Percentiles rank a stretch among this genome's conserved stretches.
These are phyloP conservation scores for Falco punctatus DNA, from an alignment of 2,113 vertebrate genomes.

Conservation along the genomic window DNA sequence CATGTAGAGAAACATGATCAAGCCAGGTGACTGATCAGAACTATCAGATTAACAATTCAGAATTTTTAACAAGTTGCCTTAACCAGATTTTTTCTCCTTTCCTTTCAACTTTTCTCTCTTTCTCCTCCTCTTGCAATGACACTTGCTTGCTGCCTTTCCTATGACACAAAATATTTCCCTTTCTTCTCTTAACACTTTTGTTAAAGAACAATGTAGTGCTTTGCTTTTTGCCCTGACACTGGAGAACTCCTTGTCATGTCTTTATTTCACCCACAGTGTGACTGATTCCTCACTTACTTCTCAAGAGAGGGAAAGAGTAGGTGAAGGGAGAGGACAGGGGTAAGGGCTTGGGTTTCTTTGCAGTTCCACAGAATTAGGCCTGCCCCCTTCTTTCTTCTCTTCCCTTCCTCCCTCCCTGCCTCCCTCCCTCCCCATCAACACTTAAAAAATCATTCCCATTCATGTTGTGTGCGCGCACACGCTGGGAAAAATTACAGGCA, in stretches of 20 bases:
- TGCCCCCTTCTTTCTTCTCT: not conserved
- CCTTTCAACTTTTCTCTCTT: not conserved
- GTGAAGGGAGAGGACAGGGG: not conserved
- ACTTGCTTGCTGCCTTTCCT: not conserved
- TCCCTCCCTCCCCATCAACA: not conserved
- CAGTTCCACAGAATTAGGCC: slow-evolving; percentile 15
- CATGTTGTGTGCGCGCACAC: not conserved
- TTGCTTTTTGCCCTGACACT: not conserved
- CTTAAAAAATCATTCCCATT: slow-evolving; percentile 67
- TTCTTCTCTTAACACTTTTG: not conserved
- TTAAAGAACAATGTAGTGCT: not conserved
- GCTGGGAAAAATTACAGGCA: slow-evolving; percentile 52
- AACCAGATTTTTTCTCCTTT: not conserved
- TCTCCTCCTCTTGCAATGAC: not conserved
- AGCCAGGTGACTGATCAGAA: not conserved
- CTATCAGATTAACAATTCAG: not conserved
- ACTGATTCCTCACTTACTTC: not conserved
- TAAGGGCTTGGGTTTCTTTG: not conserved
- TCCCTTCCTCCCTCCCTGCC: not conserved
- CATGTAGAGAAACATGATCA: not conserved
- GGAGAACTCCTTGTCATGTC: not conserved
- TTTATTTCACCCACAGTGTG: slow-evolving; percentile 3
- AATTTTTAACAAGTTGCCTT: not conserved
- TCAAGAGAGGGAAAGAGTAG: not conserved
- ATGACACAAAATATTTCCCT: not conserved